Conservation (phyloP, 1,140 invertebrate genomes). For the Lasaia peninsularis region DNA sequence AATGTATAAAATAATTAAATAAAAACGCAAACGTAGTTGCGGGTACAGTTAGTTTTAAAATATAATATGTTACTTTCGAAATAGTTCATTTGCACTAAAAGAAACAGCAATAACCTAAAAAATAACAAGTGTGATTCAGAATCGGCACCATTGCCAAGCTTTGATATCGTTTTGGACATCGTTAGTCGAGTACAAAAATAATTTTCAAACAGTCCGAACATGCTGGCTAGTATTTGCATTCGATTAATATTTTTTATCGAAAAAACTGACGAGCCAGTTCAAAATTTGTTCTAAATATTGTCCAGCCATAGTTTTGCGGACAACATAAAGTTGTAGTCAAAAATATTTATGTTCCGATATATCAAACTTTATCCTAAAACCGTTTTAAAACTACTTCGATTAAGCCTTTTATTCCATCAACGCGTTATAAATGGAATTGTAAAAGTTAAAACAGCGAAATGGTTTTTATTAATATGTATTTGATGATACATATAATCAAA, state of each 20-base stretch:
- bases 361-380: background rate
- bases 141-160: no score
- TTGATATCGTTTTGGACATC: background rate
- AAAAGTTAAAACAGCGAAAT: no score
- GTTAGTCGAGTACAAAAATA: background rate
- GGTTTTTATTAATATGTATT: no score
- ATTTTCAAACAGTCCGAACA: background rate
- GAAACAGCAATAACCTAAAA: no score
- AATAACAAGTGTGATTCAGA: no score
- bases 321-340: slow-evolving; percentile 2
- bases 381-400: background rate
- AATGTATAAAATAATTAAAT: no score
- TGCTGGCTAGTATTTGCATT: background rate
- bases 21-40: no score
- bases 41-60: no score
- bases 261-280: slow-evolving; percentile 5
- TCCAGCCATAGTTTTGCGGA: background rate
- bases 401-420: background rate
- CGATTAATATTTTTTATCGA: slow-evolving; percentile 7
- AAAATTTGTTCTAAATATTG: slow-evolving; percentile 7
- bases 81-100: no score
- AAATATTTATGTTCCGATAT: slow-evolving; percentile 3
- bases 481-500: no score
- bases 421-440: no score
- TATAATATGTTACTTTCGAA: no score